Conservation (phyloP, 1,140 invertebrate genomes). For the Cardiocondyla obscurior region DNA sequence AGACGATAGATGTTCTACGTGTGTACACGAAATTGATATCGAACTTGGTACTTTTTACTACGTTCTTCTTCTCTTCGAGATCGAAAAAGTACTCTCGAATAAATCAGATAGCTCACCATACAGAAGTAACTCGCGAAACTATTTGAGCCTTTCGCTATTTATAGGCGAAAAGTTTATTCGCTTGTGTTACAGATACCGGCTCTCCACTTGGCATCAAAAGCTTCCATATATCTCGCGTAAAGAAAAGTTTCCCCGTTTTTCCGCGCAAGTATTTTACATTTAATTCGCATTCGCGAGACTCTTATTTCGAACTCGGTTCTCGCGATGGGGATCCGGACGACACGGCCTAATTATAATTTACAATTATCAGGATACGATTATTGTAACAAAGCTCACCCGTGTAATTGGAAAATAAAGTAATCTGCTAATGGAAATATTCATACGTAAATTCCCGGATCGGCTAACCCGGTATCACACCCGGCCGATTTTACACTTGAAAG, state of each 20-base stretch:
- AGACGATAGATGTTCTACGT: not conserved
- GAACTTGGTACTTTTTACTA: not conserved
- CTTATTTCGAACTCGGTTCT: not conserved
- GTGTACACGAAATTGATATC: not conserved
- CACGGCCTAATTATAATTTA: constrained; percentile 4
- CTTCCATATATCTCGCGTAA: not conserved
- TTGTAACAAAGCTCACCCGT: not conserved
- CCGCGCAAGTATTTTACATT: not conserved
- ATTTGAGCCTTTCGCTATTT: constrained; percentile 7
- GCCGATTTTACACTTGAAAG: constrained; percentile 20
- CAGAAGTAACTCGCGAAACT: constrained; percentile 19
- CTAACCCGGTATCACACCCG: not conserved
- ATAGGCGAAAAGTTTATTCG: constrained; percentile 40
- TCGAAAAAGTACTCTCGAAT: constrained; percentile 24
- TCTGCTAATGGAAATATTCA: constrained; percentile 55
- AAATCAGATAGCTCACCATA: constrained; percentile 8
- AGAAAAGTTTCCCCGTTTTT: not conserved
- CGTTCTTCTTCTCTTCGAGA: not conserved
- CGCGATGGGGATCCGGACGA: not conserved
- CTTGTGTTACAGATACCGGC: not conserved
- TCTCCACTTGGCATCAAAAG: not conserved
- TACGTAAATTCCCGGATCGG: constrained; percentile 21
- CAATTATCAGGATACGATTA: not conserved
- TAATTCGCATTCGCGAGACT: not conserved
- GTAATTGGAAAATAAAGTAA: constrained; percentile 52